A percentile compares a stretch with the other conserved stretches of the same genome.
Evolutionary conservation across 2,888 invertebrate genomes (phyloP).

Genomic region (Campopleginae sp.): DNA sequence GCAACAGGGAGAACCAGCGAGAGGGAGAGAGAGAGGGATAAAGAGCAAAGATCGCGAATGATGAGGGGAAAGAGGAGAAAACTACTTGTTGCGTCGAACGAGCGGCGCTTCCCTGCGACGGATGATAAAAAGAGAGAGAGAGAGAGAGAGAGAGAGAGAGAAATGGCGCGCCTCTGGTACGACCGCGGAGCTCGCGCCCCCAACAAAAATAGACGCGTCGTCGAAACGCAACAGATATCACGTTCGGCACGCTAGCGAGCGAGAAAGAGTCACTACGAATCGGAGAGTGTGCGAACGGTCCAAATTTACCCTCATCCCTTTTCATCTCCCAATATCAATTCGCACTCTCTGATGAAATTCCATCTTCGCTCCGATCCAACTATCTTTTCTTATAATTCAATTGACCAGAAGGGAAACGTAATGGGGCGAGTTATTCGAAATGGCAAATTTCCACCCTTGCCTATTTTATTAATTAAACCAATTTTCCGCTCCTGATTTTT

Average conservation of each 20-base stretch:
- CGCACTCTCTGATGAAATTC: slow-evolving; percentile 12
- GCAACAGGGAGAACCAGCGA: slow-evolving; percentile 51
- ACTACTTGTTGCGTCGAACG: slow-evolving; percentile 82
- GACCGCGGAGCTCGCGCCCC: slow-evolving; percentile 52
- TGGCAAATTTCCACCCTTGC: too few relatives aligned
- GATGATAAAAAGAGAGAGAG: slow-evolving; percentile 15
- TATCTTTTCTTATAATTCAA: slow-evolving; percentile 7
- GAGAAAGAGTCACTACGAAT: slow-evolving; percentile 28
- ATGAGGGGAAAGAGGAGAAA: slow-evolving; percentile 69
- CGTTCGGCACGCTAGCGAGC: slow-evolving; percentile 29
- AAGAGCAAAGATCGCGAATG: slow-evolving; percentile 62
- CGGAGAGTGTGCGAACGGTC: slow-evolving; percentile 21
- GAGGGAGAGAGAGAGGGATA: slow-evolving; percentile 53
- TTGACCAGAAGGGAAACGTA: slow-evolving; percentile 20
- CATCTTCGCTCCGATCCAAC: background rate
- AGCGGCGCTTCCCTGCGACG: slow-evolving; percentile 73
- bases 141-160: slow-evolving; percentile 40
- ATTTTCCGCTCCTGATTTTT: background rate
- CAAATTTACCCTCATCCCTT: slow-evolving; percentile 38
- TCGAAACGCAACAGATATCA: slow-evolving; percentile 82
- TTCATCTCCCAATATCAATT: slow-evolving; percentile 23
- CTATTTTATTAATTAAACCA: too few relatives aligned
- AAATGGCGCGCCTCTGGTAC: slow-evolving; percentile 49
- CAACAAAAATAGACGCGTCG: slow-evolving; percentile 80
- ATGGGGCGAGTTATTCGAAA: background rate